Conservation (phyloP, 1,140 invertebrate species). For the Drosophila malerkotliana region DNA sequence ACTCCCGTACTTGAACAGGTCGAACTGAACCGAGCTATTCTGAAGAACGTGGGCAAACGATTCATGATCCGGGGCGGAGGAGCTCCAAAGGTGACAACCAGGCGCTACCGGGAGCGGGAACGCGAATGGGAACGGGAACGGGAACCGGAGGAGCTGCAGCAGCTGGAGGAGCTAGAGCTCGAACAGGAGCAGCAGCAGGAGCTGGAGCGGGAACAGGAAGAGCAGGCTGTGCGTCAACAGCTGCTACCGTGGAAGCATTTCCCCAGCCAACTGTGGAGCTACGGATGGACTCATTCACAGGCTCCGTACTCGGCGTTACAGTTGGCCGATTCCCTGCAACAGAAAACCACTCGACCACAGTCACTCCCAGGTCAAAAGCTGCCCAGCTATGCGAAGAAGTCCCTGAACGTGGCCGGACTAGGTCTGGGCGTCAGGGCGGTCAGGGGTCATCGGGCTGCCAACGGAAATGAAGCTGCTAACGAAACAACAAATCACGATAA, state of each 20-base stretch:
- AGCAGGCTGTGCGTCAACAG: conserved; percentile 40
- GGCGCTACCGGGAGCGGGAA: conserved; percentile 35
- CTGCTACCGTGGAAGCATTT: conserved; percentile 56
- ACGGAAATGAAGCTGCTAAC: conserved; percentile 75
- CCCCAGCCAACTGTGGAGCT: conserved; percentile 68
- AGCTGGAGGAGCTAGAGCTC: conserved; percentile 46
- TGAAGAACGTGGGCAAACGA: conserved; percentile 86
- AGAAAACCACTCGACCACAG: conserved; percentile 39
- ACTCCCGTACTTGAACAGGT: conserved; percentile 70
- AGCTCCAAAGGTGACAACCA: conserved; percentile 21
- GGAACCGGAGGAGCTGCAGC: conserved; percentile 40
- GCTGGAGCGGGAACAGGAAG: conserved; percentile 10
- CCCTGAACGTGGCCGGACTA: conserved; percentile 50
- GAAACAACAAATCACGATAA: conserved; percentile 75
- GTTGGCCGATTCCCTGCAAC: conserved; percentile 65
- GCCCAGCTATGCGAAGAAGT: conserved; percentile 66
- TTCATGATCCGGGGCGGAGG: conserved; percentile 55
- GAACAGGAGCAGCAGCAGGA: conserved; percentile 22
- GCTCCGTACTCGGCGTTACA: conserved; percentile 40
- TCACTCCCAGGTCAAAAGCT: conserved; percentile 20
- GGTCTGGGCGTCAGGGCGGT: conserved; percentile 22
- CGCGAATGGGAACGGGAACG: conserved; percentile 13
- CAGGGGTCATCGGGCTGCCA: conserved; percentile 46
- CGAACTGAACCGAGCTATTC: conserved; percentile 85
- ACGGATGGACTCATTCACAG: conserved; percentile 50